A percentile compares a stretch with the other conserved stretches of the same genome.
Conservation (phyloP, 1,140 invertebrate species). For the Drosophila miranda region DNA sequence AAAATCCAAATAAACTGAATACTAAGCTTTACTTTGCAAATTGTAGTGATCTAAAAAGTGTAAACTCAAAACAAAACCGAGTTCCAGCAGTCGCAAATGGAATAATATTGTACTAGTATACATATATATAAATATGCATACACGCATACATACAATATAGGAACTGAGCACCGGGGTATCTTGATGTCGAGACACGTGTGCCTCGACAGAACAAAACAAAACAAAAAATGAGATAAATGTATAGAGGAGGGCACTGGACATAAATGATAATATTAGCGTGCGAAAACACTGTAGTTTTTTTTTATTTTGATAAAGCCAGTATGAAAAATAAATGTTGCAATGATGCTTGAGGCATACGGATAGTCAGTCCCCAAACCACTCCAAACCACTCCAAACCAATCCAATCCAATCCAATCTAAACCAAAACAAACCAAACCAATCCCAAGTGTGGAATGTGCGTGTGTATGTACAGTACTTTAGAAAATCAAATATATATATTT, state of each 20-base stretch:
- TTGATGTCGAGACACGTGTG: no score
- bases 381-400: no score
- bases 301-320: constrained; percentile 46
- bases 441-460: constrained; percentile 7
- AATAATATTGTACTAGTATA: no score
- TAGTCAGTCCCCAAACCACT: neutral
- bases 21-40: constrained; percentile 77
- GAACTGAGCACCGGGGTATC: neutral
- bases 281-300: constrained; percentile 40
- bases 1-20: constrained; percentile 62
- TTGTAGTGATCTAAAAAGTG: constrained; percentile 54
- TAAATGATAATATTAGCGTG: constrained; percentile 52
- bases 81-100: no score
- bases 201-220: constrained; percentile 13
- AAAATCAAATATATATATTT: constrained; percentile 46
- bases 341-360: constrained; percentile 25
- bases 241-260: constrained; percentile 40
- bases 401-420: neutral
- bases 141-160: constrained; percentile 29
- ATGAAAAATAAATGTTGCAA: constrained; percentile 1
- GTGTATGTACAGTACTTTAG: constrained; percentile 41
- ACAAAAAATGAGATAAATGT: constrained; percentile 25
- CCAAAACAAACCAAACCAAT: no score
- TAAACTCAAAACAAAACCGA: constrained; percentile 30
- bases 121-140: constrained; percentile 15